Percentiles rank a stretch among this genome's conserved stretches.
Conservation (phyloP, 1,140 invertebrate genomes). For the Pantala flavescens region DNA sequence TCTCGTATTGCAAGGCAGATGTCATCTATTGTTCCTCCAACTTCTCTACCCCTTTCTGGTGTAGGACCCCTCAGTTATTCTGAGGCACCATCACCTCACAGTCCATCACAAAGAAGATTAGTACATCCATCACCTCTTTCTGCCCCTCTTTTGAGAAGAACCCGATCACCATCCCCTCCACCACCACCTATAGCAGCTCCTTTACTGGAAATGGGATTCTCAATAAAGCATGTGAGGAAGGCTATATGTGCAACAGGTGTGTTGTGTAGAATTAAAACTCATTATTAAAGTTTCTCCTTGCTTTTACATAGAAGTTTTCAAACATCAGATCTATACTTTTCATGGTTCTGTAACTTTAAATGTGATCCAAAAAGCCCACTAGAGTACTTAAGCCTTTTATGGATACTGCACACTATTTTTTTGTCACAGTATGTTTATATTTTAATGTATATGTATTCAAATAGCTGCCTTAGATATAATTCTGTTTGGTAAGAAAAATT, state of each 20-base stretch:
- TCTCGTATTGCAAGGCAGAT: not conserved
- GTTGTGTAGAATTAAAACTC: not conserved
- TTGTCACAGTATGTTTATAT: no score
- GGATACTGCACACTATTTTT: no score
- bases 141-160: not conserved
- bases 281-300: no score
- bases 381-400: no score
- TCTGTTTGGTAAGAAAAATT: no score
- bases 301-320: no score
- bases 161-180: conserved; percentile 34
- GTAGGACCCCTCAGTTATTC: not conserved
- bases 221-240: conserved; percentile 44
- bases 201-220: conserved; percentile 54
- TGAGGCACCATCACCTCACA: not conserved
- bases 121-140: not conserved
- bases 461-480: no score
- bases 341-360: no score
- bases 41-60: not conserved
- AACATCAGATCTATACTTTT: no score
- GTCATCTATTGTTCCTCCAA: not conserved
- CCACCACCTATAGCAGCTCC: conserved; percentile 42
- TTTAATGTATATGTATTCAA: no score
- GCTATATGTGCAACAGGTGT: conserved; percentile 45
- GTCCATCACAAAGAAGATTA: not conserved
- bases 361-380: no score